phyloP scores from a whole-genome alignment of 2,113 vertebrate species.

The Pelobates fuscus region DNA sequence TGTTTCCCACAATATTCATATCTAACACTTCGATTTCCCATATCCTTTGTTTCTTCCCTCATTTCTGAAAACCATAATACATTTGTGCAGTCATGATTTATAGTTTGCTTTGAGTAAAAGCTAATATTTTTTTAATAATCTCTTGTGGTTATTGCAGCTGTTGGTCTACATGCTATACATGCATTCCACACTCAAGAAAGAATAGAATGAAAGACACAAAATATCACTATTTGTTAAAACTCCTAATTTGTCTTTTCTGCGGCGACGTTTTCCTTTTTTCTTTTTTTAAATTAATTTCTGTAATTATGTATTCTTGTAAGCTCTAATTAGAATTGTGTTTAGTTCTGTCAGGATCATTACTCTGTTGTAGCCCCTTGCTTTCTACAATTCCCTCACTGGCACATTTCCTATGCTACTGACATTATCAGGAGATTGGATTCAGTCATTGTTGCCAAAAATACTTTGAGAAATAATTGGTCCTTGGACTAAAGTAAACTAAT shows the following conservation, averaged over 20 bases:
- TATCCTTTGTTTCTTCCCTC: too few relatives aligned
- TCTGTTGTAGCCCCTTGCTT: slow-evolving; percentile 25
- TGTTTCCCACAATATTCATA: too few relatives aligned
- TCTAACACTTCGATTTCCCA: too few relatives aligned
- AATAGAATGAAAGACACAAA: too few relatives aligned
- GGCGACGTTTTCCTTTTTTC: slow-evolving; percentile 2
- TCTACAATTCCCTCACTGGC: slow-evolving; percentile 18
- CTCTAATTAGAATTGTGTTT: slow-evolving; percentile 43
- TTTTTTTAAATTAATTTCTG: slow-evolving; percentile 31
- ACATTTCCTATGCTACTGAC: slow-evolving; percentile 5
- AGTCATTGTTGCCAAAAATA: slow-evolving; percentile 34
- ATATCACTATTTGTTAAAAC: not conserved
- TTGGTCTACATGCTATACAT: too few relatives aligned
- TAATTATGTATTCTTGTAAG: slow-evolving; percentile 42
- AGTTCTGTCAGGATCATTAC: slow-evolving; percentile 32
- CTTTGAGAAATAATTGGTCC: slow-evolving; percentile 14
- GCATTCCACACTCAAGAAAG: too few relatives aligned
- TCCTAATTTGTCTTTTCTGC: not conserved
- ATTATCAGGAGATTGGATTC: slow-evolving; percentile 31
- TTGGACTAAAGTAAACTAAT: slow-evolving; percentile 13
- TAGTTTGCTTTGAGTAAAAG: too few relatives aligned
- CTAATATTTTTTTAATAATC: too few relatives aligned
- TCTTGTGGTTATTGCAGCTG: too few relatives aligned
- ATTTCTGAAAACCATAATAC: too few relatives aligned
- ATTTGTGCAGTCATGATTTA: too few relatives aligned